These are phyloP conservation scores for Elysia crispata DNA, from an alignment of 2,888 invertebrate genomes.

Conservation along the genomic window DNA sequence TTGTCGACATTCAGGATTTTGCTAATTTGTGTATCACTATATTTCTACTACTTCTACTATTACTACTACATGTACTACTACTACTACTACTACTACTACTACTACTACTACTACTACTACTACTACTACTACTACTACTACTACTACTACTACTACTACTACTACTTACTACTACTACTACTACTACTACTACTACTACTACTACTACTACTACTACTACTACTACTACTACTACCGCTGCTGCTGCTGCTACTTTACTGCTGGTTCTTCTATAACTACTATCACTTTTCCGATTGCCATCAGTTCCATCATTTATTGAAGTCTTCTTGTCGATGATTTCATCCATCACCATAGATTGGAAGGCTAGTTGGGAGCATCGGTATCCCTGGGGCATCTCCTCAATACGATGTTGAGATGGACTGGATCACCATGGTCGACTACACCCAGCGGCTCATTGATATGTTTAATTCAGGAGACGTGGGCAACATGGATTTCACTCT, in stretches of 20 bases:
- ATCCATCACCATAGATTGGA: constrained; percentile 14
- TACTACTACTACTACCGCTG: too few species aligned
- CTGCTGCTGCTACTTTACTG: background rate
- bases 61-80: constrained; percentile 22
- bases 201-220: too few species aligned
- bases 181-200: background rate
- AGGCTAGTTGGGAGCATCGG: background rate
- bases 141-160: constrained; percentile 2
- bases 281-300: too few species aligned
- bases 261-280: too few species aligned
- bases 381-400: background rate
- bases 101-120: constrained; percentile 29
- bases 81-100: constrained; percentile 17
- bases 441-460: constrained; percentile 40
- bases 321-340: too few species aligned
- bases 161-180: background rate
- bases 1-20: too few species aligned
- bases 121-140: constrained; percentile 23
- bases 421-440: constrained; percentile 51
- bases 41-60: background rate
- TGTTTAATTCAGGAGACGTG: constrained; percentile 26
- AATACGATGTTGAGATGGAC: constrained; percentile 45
- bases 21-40: too few species aligned
- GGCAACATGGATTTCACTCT: background rate
- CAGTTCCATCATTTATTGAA: too few species aligned